These are phyloP conservation scores for Characodon lateralis DNA, from an alignment of 2,797 vertebrate species.

Conservation along the genomic window DNA sequence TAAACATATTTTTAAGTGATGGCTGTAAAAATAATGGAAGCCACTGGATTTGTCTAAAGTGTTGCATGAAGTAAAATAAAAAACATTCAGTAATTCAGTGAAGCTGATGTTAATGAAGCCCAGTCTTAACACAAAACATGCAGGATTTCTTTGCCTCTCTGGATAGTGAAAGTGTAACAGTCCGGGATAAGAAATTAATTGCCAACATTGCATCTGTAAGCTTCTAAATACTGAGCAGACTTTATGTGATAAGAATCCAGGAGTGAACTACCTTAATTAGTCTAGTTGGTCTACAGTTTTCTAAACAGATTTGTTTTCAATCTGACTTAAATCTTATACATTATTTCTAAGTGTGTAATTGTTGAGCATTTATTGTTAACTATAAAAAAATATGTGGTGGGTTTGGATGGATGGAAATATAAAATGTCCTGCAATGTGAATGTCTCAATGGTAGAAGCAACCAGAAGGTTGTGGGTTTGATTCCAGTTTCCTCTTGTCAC, in stretches of 20 bases:
- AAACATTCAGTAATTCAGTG: not conserved
- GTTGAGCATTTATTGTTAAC: slow-evolving; percentile 1
- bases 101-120: not conserved
- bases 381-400: not conserved
- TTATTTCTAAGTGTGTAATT: not conserved
- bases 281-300: not conserved
- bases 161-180: not conserved
- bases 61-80: not conserved
- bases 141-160: not conserved
- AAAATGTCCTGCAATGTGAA: not conserved
- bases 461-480: too few relatives aligned
- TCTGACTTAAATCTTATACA: not conserved
- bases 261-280: not conserved
- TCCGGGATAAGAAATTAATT: not conserved
- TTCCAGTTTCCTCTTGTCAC: too few relatives aligned
- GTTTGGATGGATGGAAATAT: not conserved
- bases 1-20: not conserved
- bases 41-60: not conserved
- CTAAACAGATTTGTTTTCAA: not conserved
- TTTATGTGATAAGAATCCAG: not conserved
- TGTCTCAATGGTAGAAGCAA: too few relatives aligned
- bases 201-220: not conserved
- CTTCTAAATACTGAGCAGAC: not conserved
- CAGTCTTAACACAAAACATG: not conserved
- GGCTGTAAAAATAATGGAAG: not conserved